Evolutionary conservation across 2,113 vertebrate species (phyloP).

Genomic region (Arothron firmamentum): DNA sequence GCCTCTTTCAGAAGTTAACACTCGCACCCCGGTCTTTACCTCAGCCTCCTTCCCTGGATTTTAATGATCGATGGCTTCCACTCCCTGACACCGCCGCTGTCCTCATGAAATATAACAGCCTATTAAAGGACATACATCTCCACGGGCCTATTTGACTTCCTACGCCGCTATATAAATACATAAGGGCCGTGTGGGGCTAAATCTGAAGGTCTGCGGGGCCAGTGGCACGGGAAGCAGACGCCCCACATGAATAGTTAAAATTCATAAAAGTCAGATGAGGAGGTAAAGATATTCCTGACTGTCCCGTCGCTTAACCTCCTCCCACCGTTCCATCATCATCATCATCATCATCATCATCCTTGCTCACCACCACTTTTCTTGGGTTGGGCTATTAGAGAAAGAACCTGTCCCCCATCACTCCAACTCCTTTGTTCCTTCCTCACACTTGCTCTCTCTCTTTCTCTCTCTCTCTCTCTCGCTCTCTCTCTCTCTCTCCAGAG

Average conservation of each 20-base stretch:
- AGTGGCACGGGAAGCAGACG: conserved; percentile 51
- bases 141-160: conserved; percentile 59
- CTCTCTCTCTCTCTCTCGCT: too few species aligned
- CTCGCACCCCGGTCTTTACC: conserved; percentile 4
- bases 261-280: conserved; percentile 82
- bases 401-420: conserved; percentile 13
- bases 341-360: conserved; percentile 13
- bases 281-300: conserved; percentile 73
- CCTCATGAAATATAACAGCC: conserved; percentile 72
- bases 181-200: conserved; percentile 55
- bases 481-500: conserved; percentile 53
- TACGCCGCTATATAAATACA: conserved; percentile 68
- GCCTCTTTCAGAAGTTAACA: conserved; percentile 21
- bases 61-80: conserved; percentile 64
- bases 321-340: conserved; percentile 3
- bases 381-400: conserved; percentile 60
- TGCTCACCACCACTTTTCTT: conserved; percentile 4
- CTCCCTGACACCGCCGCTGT: conserved; percentile 58
- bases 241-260: conserved; percentile 78
- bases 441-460: conserved; percentile 43
- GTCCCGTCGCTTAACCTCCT: conserved; percentile 52
- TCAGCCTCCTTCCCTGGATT: conserved; percentile 8
- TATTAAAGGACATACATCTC: conserved; percentile 72
- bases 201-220: conserved; percentile 63
- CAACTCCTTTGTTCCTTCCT: conserved; percentile 33